Base-by-base conservation (phyloP, 2,888 invertebrate species). In the Heptascelio sp. region DNA sequence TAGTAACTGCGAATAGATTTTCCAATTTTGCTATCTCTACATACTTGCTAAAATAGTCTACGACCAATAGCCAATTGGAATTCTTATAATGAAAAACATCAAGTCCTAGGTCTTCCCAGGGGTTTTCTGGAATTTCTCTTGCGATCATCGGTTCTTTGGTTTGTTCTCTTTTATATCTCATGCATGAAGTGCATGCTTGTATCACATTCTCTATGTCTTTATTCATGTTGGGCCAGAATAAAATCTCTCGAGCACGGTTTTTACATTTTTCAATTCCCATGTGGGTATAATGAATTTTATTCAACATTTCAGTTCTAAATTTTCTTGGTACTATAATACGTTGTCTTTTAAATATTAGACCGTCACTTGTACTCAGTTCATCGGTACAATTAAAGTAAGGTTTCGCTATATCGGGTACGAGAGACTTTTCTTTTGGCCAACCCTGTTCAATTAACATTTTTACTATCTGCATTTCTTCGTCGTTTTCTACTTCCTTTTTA, bases 151-250 rank as follows among this genome's bases (percentile, higher is more conserved):
- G 76, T 78, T 86, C 84, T 40, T 60, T 79, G 2, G 5, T 9
- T 19, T 85, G 67, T 26, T 30, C 19, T 46, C 70, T 76, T 60
- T 72, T 67, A 59, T 64, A 81, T 59, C 67, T 65, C 57, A 83
- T 30, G 46, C 87, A 88, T 3, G 68, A 11, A 8, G 51, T 51
- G 82, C 88, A 88, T 8, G 79, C 77, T 59, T 60, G 19, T 23
- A 85, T 83, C 57, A 80, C 62, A 55, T 86, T 67, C 62, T 83
- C 85, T 23, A 88, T 88, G 57, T 86, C 83, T 25, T 83, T 83
- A 17, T 55, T 85, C 85, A 89, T 88, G 11, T 49, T 46, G n/a
- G 87, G 87, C 89, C 89, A 89, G 59, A 84, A 90, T 23, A 88
- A 25, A 75, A 80, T 73, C 30, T 85, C 79, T 75, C 86, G 76